A percentile compares a stretch with the other conserved stretches of the same genome.
These are phyloP conservation scores for Spilarctia lutea DNA, from an alignment of 2,888 invertebrate species.

Conservation along the genomic window DNA sequence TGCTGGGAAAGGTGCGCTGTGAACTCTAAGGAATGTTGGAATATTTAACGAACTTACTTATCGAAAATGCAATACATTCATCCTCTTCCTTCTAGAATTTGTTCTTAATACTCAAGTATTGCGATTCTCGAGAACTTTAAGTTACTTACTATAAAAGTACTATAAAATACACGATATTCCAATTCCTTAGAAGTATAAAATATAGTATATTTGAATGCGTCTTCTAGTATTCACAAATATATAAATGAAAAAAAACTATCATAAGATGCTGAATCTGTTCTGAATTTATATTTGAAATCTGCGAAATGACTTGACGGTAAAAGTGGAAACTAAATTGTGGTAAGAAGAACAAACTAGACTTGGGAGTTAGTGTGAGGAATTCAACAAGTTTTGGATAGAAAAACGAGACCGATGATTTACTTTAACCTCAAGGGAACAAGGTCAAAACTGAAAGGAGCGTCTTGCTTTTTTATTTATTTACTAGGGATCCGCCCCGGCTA, in stretches of 20 bases:
- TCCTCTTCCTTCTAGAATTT: not conserved
- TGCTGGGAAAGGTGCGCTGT: not conserved
- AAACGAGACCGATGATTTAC: too few species aligned
- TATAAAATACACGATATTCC: not conserved
- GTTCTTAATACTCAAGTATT: not conserved
- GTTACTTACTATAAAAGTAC: not conserved
- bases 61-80: not conserved
- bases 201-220: not conserved
- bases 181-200: not conserved
- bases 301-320: too few species aligned
- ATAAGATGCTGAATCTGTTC: not conserved
- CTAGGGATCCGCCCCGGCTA: too few species aligned
- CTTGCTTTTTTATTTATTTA: too few species aligned
- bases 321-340: too few species aligned
- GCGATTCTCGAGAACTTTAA: not conserved
- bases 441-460: too few species aligned
- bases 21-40: not conserved
- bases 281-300: too few species aligned
- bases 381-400: too few species aligned
- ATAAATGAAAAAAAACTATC: not conserved
- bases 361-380: too few species aligned
- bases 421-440: too few species aligned
- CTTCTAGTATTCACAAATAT: not conserved
- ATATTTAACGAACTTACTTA: slow-evolving; percentile 1
- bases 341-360: too few species aligned